Base-by-base conservation (phyloP, 2,113 vertebrate genomes). In the Oostethus manadensis region DNA sequence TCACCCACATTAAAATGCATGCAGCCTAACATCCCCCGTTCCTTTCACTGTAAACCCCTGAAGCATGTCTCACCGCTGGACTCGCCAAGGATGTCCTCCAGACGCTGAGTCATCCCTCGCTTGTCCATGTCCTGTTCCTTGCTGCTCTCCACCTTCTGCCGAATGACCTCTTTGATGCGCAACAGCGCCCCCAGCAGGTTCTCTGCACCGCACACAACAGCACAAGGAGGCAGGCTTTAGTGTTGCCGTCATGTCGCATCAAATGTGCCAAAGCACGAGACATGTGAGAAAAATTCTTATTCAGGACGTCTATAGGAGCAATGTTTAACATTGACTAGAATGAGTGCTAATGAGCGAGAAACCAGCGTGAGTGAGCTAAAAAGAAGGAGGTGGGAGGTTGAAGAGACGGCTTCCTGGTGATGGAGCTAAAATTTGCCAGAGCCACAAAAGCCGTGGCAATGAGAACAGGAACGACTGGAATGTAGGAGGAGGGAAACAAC, bases 151-250 rank as follows among this genome's bases (percentile, higher is more conserved):
- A 90, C 89, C 26, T 84, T 77, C 44, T 49, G 73, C 2, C 88
- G 59, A 62, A 90, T 90, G 72, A 90, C 84, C 65, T 87, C 86
- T 58, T 90, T 90, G 63, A 90, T 90, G 29, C 70, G 58, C 54
- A 89, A 70, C 65, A 90, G 70, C 13, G 87, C 87, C 15, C 84
- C 77, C 50, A 90, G 26, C 70, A 90, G 81, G 74, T 86, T 85
- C 49, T 90, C 89, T 90, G 11, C 14, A 7, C 16, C 17, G 10
- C n/a, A 20, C 21, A 35, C 26, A 59, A 35, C 40, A 1, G 4
- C 40, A 44, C 6, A 1, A 46, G 44, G 15, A 40, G 11, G 38
- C 38, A 40, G 38, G 38, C 38, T 42, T 42, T 33, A 33, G 8
- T 33, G 7, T 33, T 33, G 29, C 29, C 1, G 29, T 33, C 38